Evolutionary conservation across 2,797 vertebrate species (phyloP).

Genomic region (Peromyscus aztecus): DNA sequence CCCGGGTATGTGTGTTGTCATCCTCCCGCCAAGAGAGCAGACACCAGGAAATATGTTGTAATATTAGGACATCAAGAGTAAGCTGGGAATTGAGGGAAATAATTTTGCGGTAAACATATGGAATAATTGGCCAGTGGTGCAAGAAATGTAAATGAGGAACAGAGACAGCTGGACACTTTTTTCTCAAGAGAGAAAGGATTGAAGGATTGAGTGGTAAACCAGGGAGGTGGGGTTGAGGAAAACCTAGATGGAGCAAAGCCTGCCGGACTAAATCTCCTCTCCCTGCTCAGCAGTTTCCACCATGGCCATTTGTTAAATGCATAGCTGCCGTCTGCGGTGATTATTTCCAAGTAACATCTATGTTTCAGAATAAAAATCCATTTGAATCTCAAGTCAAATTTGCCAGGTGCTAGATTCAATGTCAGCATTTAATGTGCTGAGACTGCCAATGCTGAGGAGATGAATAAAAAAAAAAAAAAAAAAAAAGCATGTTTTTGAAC

Average conservation of each 20-base stretch:
- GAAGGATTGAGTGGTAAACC: slow-evolving; percentile 85
- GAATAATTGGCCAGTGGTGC: slow-evolving; percentile 88
- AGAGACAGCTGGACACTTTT: slow-evolving; percentile 87
- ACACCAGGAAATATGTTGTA: slow-evolving; percentile 74
- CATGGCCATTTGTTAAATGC: slow-evolving; percentile 80
- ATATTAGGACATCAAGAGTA: slow-evolving; percentile 81
- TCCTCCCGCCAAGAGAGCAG: slow-evolving; percentile 44
- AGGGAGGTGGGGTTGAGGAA: slow-evolving; percentile 81
- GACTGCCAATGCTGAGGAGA: slow-evolving; percentile 78
- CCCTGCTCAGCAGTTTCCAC: slow-evolving; percentile 85
- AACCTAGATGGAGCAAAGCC: slow-evolving; percentile 76
- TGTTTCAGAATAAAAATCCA: slow-evolving; percentile 85
- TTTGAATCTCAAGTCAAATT: slow-evolving; percentile 85
- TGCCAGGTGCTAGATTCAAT: slow-evolving; percentile 83
- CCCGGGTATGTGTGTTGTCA: not conserved
- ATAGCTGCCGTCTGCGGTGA: slow-evolving; percentile 79
- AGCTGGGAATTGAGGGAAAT: slow-evolving; percentile 83
- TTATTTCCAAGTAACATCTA: slow-evolving; percentile 85
- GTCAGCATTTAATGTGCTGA: slow-evolving; percentile 84
- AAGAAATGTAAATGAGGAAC: slow-evolving; percentile 87
- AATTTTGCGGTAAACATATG: slow-evolving; percentile 88
- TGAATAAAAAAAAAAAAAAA: slow-evolving; percentile 80
- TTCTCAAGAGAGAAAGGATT: slow-evolving; percentile 86
- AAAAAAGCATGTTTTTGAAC: slow-evolving; percentile 72
- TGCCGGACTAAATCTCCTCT: slow-evolving; percentile 77